Evolutionary conservation across 2,888 invertebrate species (phyloP), one percentile per base, ranked within the genome.

Genomic region (Rhopalosiphum nymphaeae): DNA sequence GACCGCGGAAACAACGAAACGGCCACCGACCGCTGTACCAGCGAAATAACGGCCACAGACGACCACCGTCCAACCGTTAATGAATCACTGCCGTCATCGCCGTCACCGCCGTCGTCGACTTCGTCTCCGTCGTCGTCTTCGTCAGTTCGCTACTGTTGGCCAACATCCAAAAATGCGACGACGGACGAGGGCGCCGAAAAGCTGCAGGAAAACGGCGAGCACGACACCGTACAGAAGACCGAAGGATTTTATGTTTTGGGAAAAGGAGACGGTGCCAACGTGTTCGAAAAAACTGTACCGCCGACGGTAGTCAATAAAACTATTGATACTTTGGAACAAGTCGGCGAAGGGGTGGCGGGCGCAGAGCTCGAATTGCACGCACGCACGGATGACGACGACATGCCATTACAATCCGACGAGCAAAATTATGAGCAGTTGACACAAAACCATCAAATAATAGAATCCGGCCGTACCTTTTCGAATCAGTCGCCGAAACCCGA

Each of bases 401-500:
- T 56, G 93, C 88, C 44, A 93, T 89, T 89, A 84, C 89, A 78
- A 67, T 78, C 29, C n/a, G n/a, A 56, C 88, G 57, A 84, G 29
- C 88, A n/a, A 53, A 89, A 93, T 89, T 56, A 89, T 29, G 93
- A 93, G 90, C 90, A 36, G 85, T 93, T 85, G 93, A 93, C 91
- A 90, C 84, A 90, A 84, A 84, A 90, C 93, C 56, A 56, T 56
- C 78, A 44, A 90, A 46, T 44, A 44, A 29, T 67, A 67, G 46
- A 61, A 49, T 49, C 49, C 61, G 89, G 36, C 85, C 91, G 93
- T 90, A 85, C 90, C 89, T 84, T 93, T 93, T 90, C 91, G 91
- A 90, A 57, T 93, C 89, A 90, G 90, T 93, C 93, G 90, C 90
- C 84, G 29, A 93, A 84, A 84, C 13, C 26, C 44, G 90, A 93